A percentile compares a stretch with the other conserved stretches of the same genome.
These are phyloP conservation scores for Odocoileus virginianus DNA, from an alignment of 2,113 vertebrate species.

Conservation along the genomic window DNA sequence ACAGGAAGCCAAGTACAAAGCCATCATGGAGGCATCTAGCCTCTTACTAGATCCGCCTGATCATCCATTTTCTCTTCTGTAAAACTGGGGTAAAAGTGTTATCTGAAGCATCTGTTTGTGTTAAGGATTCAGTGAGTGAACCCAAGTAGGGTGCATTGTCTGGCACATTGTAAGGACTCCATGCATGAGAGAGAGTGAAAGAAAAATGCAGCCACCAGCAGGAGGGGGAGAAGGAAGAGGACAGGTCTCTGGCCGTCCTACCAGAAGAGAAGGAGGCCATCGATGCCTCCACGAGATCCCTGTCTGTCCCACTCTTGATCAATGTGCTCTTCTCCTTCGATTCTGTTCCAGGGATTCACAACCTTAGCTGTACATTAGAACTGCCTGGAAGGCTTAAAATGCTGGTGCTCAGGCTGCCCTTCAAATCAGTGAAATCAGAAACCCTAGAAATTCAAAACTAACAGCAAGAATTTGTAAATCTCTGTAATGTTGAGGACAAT, in stretches of 20 bases:
- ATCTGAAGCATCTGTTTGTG: neutral
- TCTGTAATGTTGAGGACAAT: neutral
- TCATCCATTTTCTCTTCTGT: neutral
- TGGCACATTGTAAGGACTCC: neutral
- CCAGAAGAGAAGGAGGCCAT: neutral
- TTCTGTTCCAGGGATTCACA: neutral
- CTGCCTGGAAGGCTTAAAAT: neutral
- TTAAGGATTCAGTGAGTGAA: neutral
- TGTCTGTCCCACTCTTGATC: neutral
- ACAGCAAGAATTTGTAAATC: neutral
- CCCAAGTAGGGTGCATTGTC: neutral
- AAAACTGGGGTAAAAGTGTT: neutral
- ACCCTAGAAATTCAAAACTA: neutral
- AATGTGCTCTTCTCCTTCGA: neutral
- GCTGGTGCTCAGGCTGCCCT: neutral
- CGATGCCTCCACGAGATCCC: neutral
- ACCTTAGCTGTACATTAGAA: neutral
- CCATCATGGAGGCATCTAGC: neutral
- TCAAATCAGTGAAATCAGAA: neutral
- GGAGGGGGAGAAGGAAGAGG: neutral
- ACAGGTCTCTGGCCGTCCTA: neutral
- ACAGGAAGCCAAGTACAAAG: neutral
- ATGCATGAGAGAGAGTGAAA: neutral
- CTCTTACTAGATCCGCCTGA: neutral
- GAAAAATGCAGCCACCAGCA: neutral